phyloP scores from a whole-genome alignment of 2,797 vertebrate species.

The Octomys mimax region DNA sequence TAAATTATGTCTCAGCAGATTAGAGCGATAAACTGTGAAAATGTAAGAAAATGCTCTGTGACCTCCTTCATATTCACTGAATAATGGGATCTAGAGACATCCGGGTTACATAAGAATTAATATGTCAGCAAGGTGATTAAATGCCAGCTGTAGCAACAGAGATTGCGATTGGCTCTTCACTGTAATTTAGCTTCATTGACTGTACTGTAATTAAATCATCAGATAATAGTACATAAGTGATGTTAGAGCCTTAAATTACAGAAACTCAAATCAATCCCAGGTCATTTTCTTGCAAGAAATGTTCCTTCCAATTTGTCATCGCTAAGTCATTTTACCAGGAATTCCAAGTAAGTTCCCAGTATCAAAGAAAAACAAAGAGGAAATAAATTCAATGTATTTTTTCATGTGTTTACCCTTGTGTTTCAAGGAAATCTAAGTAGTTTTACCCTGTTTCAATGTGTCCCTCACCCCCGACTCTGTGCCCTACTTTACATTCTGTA shows the following conservation, averaged over 20 bases:
- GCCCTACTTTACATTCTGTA: background rate
- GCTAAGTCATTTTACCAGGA: conserved; percentile 16
- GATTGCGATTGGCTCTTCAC: background rate
- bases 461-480: background rate
- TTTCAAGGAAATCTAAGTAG: background rate
- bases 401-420: background rate
- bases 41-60: background rate
- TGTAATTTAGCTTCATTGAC: conserved; percentile 72
- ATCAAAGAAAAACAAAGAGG: background rate
- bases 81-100: background rate
- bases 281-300: background rate
- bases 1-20: background rate
- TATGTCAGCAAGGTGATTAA: conserved; percentile 33
- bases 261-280: background rate
- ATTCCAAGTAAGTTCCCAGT: background rate
- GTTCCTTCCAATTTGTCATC: background rate
- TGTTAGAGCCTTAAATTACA: conserved; percentile 31
- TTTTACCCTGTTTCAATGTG: background rate
- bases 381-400: background rate
- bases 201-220: conserved; percentile 54
- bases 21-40: background rate
- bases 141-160: conserved; percentile 5
- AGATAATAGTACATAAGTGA: conserved; percentile 54
- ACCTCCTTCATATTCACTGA: background rate
- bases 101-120: conserved; percentile 1